Evolutionary conservation across 2,113 vertebrate genomes (phyloP), one percentile per base, ranked within the genome.

Genomic region (Strix uralensis): DNA sequence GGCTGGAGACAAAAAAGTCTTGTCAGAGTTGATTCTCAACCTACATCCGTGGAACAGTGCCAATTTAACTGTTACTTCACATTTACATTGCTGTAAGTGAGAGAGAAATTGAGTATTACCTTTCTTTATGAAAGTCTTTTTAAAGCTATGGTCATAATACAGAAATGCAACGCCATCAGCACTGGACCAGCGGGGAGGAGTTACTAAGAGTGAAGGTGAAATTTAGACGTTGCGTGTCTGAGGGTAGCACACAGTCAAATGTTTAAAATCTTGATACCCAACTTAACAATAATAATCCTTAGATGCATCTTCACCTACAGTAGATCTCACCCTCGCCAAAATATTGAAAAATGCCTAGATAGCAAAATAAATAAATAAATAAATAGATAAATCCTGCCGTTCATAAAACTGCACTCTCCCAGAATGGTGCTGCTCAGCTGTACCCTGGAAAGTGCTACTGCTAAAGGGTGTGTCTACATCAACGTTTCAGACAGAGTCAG

Each of bases 131-230:
- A 21, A 86, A 52, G 34, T 32, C 8, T 74, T 79, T 71, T 75
- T 57, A 70, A 85, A 92, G 40, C 63, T 70, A 4, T 1, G 2
- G 34, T 36, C 3, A 1, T 44, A 40, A 63, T 19, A 17, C 11
- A 11, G 59, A 44, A 91, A 25, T 49, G 54, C 34, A 40, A 72
- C 57, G 55, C 70, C 47, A 6, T 5, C 20, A 69, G 27, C 42
- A n/a, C 54, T 11, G 46, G 34, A 10, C 30, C 0, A 0, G 7
- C 17, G 17, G 40, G 32, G 17, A 73, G 40, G 34, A 57, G 15
- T 21, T 38, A 38, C 40, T 3, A 34, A 29, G 52, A 29, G n/a
- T 22, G 17, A 46, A n/a, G 44, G 38, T 63, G 66, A 72, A 21
- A 69, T 36, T 49, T 7, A 59, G n/a, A 44, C 0, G 0, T n/a